These are phyloP conservation scores for Sula dactylatra DNA, from an alignment of 2,113 vertebrate genomes.

Conservation along the genomic window DNA sequence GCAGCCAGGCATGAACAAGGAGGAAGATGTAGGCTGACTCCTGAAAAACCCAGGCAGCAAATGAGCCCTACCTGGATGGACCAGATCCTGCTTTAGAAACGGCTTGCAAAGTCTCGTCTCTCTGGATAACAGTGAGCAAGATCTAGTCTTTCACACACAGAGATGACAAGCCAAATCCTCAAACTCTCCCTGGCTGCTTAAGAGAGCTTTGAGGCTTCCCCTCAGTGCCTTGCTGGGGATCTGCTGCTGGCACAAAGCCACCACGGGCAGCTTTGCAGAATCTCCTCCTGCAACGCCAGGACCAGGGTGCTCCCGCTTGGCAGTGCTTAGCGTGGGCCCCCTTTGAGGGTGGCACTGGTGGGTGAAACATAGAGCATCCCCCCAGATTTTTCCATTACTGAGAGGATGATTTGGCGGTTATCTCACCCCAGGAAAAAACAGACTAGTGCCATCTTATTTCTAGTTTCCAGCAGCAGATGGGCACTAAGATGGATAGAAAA, in stretches of 20 bases:
- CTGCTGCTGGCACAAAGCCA: neutral
- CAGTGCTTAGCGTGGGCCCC: rapidly evolving
- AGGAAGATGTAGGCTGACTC: neutral
- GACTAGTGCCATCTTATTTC: neutral
- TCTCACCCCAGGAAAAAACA: neutral
- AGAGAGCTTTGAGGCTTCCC: neutral
- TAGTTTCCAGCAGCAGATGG: neutral
- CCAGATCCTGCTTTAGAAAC: neutral
- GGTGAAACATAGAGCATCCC: neutral
- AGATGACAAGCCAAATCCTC: neutral
- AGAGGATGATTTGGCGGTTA: neutral
- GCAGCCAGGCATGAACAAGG: neutral
- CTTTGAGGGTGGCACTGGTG: rapidly evolving
- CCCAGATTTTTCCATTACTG: rapidly evolving
- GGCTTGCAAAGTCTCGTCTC: neutral
- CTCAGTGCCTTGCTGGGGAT: rapidly evolving
- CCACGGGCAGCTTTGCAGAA: neutral
- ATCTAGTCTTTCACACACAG: neutral
- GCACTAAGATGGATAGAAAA: neutral
- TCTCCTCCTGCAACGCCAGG: neutral
- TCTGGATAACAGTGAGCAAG: rapidly evolving
- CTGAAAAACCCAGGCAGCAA: neutral
- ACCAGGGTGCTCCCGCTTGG: rapidly evolving
- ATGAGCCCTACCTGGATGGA: neutral
- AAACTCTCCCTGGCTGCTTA: neutral